Evolutionary conservation across 2,888 invertebrate genomes (phyloP).

Genomic region (Listrodromus nycthemerus): DNA sequence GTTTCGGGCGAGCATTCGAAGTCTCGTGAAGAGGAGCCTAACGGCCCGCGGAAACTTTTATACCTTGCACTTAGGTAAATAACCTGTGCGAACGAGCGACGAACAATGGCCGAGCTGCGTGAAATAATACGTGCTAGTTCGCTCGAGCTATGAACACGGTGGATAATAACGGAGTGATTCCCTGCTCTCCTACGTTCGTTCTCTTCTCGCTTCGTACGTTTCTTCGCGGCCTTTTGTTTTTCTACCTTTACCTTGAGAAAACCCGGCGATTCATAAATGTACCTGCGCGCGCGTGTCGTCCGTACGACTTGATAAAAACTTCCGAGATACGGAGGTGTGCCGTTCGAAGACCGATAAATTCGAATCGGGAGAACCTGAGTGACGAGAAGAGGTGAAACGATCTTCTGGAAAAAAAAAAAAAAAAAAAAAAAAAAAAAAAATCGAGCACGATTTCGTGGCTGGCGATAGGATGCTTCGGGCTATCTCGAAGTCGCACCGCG

Average conservation of each 20-base stretch:
- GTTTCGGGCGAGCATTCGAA: conserved; percentile 30
- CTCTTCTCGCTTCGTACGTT: conserved; percentile 31
- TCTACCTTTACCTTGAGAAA: conserved; percentile 11
- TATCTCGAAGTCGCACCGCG: conserved; percentile 36
- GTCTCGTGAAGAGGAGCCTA: conserved; percentile 17
- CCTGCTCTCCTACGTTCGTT: conserved; percentile 18
- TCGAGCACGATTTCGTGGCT: conserved; percentile 52
- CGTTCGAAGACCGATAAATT: conserved; percentile 59
- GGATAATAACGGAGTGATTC: conserved; percentile 61
- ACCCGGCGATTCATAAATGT: conserved; percentile 1
- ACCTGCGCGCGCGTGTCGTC: background rate
- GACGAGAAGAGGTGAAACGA: background rate
- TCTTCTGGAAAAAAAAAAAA: background rate
- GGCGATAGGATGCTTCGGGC: conserved; percentile 47
- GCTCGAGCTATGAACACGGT: conserved; percentile 49
- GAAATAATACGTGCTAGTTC: conserved; percentile 57
- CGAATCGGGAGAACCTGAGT: conserved; percentile 49
- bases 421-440: conserved; percentile 22
- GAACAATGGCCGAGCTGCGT: conserved; percentile 54
- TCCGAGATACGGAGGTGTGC: background rate
- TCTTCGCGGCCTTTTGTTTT: background rate
- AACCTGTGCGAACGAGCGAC: conserved; percentile 59
- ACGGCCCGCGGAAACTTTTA: conserved; percentile 59
- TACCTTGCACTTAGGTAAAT: conserved; percentile 66
- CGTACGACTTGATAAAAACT: background rate